Evolutionary conservation across 2,113 vertebrate species (phyloP), one percentile per base, ranked within the genome.

Genomic region (Phyllopteryx taeniolatus): DNA sequence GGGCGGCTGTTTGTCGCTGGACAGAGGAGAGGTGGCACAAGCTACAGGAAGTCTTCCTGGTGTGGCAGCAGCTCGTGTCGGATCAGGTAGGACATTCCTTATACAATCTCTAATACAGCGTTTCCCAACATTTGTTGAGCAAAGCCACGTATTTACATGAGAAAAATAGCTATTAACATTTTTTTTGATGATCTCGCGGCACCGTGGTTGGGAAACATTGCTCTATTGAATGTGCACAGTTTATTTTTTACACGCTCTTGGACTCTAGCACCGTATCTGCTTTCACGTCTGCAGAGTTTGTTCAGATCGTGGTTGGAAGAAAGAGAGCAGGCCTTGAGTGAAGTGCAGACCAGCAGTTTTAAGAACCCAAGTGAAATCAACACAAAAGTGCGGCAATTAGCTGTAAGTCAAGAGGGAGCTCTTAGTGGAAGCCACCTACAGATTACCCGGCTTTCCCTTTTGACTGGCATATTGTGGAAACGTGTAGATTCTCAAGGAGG

Each of bases 1-100:
- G 98, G 98, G 97, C 96, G 2, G 96, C 96, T 0, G 97, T 99
- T 80, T 99, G 97, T 80, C 96, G 93, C 15, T 99, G 98, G 98
- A 98, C 97, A 0, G 98, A 99, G 74, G 96, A 98, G 65, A 91
- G 93, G 17, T 95, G 95, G 90, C 90, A 90, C 42, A 95, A 95
- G 79, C 81, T 99, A 60, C 96, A 97, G 79, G 95, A 98, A 68
- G 90, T 94, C 75, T 94, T 94, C 17, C 74, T 94, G 44, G 79
- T 96, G 22, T 99, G 97, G 98, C 95, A 98, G 64, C 95, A 96
- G 71, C 89, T 99, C 43, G 72, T 94, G 27, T 96, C 97, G 62
- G 96, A 98, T 69, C 97, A 99, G 95, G 98, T 98, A 74, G 46
- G 79, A 68, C 63, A 33, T 46, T 57, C 57, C 56, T 59, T 27